These are phyloP conservation scores for Nibea coibor DNA, from an alignment of 2,113 vertebrate species.

Conservation along the genomic window DNA sequence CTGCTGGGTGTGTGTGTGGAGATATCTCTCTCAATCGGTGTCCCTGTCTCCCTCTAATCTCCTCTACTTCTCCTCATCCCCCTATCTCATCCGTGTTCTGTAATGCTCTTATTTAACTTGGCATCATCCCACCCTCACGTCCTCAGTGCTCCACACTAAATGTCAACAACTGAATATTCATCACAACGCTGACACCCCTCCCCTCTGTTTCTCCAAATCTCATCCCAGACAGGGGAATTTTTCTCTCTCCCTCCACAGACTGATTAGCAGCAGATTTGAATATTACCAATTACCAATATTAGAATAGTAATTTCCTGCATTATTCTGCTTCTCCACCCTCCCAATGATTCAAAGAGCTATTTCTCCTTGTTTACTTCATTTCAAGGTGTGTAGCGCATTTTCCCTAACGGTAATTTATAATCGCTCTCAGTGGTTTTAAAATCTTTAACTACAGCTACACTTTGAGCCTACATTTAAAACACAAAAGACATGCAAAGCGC, in stretches of 20 bases:
- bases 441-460: not conserved
- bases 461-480: not conserved
- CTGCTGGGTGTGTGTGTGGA: conserved; percentile 37
- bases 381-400: not conserved
- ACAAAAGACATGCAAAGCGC: not conserved
- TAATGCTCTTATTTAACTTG: conserved; percentile 73
- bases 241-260: conserved; percentile 45
- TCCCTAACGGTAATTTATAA: not conserved
- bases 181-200: conserved; percentile 60
- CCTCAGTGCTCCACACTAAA: conserved; percentile 67
- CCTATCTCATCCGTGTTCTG: conserved; percentile 65
- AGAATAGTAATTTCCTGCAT: conserved; percentile 62
- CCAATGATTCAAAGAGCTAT: conserved; percentile 25
- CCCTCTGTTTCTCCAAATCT: conserved; percentile 67
- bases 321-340: conserved; percentile 57
- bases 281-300: conserved; percentile 72
- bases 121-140: conserved; percentile 71
- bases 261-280: conserved; percentile 76
- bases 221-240: conserved; percentile 47
- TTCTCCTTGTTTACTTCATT: conserved; percentile 21
- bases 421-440: not conserved
- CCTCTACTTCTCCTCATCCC: conserved; percentile 44
- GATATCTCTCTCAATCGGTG: conserved; percentile 50
- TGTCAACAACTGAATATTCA: conserved; percentile 84
- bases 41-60: conserved; percentile 55